Percentiles rank a stretch among this genome's conserved stretches.
These are phyloP conservation scores for Rhinopithecus roxellana DNA, from an alignment of 2,113 vertebrate genomes.

Conservation along the genomic window DNA sequence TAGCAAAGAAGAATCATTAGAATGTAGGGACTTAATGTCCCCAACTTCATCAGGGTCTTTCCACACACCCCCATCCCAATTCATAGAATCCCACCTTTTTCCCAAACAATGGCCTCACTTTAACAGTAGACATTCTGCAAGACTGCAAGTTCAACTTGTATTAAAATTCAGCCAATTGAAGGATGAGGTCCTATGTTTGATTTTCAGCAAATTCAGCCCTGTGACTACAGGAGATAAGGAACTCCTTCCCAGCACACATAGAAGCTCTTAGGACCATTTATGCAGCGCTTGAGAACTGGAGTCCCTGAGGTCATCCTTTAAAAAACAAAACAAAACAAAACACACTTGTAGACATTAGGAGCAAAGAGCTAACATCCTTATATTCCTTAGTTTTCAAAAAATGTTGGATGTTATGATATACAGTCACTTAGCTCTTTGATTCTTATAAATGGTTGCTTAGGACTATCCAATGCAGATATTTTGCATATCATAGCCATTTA, in stretches of 20 bases:
- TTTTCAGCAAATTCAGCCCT: background rate
- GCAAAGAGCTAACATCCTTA: background rate
- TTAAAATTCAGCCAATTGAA: background rate
- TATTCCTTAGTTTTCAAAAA: background rate
- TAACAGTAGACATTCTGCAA: background rate
- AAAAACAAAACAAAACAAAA: no score
- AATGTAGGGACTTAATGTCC: background rate
- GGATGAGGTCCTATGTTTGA: background rate
- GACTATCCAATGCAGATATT: background rate
- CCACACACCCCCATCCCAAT: background rate
- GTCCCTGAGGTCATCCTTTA: background rate
- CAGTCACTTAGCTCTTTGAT: background rate
- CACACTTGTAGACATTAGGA: background rate
- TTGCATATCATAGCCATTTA: background rate
- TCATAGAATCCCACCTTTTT: background rate
- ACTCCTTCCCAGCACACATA: background rate
- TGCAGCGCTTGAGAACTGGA: background rate
- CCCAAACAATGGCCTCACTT: background rate
- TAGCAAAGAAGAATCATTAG: background rate
- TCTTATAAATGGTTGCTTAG: background rate
- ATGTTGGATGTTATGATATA: background rate
- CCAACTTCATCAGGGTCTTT: background rate
- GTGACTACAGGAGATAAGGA: background rate
- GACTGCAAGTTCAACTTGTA: background rate
- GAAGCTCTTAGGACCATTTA: background rate